These are phyloP conservation scores for Lepidothrix coronata DNA, from an alignment of 2,113 vertebrate genomes.

Conservation along the genomic window DNA sequence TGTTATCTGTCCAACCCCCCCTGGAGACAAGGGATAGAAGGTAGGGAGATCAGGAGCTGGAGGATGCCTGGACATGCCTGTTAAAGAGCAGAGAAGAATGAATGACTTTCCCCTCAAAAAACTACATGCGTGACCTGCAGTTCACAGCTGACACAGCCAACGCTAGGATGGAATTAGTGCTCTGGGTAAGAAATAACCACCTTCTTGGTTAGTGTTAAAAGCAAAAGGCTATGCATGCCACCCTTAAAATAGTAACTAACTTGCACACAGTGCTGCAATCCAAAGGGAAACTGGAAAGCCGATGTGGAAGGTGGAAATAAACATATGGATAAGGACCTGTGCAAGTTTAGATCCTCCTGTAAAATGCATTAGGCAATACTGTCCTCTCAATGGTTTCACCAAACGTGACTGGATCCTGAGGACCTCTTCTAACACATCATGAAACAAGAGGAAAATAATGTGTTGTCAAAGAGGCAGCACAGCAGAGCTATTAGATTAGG, in stretches of 20 bases:
- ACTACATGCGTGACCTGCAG: not conserved
- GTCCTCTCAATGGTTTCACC: not conserved
- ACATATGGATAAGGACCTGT: not conserved
- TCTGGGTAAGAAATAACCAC: not conserved
- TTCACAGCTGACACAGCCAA: not conserved
- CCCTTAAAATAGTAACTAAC: not conserved
- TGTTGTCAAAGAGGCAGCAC: not conserved
- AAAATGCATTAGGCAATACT: not conserved
- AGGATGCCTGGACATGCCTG: slow-evolving; percentile 95
- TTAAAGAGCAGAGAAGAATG: slow-evolving; percentile 49
- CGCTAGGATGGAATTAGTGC: not conserved
- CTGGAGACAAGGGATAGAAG: slow-evolving; percentile 95
- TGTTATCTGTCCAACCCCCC: slow-evolving; percentile 94
- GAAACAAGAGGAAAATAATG: slow-evolving; percentile 36
- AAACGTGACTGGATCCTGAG: not conserved
- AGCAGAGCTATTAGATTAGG: slow-evolving; percentile 62
- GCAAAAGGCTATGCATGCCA: not conserved
- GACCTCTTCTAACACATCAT: not conserved
- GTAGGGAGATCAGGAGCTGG: slow-evolving; percentile 92
- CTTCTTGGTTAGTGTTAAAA: not conserved
- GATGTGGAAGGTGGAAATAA: not conserved
- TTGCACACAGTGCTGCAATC: fast-evolving
- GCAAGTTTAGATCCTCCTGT: not conserved
- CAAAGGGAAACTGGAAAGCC: not conserved
- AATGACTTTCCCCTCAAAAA: slow-evolving; percentile 1